Conservation (phyloP, 2,113 vertebrate species). For the Malurus elegans region DNA sequence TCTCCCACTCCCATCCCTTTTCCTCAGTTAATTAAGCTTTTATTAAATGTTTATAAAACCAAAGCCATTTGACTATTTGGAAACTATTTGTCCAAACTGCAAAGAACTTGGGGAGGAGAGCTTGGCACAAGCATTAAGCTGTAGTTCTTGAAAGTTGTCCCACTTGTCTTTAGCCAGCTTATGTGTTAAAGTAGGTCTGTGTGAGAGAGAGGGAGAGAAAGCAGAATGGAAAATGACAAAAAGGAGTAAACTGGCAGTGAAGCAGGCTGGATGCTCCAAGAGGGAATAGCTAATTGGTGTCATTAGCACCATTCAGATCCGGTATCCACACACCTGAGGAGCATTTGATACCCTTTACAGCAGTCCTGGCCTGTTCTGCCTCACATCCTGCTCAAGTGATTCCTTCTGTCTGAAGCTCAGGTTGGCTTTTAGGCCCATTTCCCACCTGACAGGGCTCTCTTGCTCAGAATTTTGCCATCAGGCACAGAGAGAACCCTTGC, state of each 20-base stretch:
- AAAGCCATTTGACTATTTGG: neutral
- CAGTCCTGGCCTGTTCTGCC: neutral
- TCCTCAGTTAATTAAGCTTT: constrained; percentile 21
- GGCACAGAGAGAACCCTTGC: neutral
- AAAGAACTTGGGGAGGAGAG: neutral
- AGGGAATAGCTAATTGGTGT: neutral
- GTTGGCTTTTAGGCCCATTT: neutral
- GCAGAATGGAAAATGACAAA: neutral
- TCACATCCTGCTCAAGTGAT: too few species aligned
- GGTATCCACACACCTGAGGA: neutral
- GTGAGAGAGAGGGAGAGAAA: neutral
- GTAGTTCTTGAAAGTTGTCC: neutral
- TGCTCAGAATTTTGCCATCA: neutral
- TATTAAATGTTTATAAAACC: neutral
- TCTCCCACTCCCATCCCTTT: neutral
- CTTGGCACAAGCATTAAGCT: neutral
- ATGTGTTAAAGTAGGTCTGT: neutral
- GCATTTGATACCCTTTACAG: neutral
- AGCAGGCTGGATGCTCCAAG: neutral
- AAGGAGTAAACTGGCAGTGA: neutral
- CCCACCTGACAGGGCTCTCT: neutral
- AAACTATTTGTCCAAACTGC: neutral
- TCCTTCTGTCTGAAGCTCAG: neutral
- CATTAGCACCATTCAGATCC: neutral
- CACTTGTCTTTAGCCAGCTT: neutral